A percentile compares a stretch with the other conserved stretches of the same genome.
Evolutionary conservation across 2,888 invertebrate genomes (phyloP).

Genomic region (Phengaris arion): DNA sequence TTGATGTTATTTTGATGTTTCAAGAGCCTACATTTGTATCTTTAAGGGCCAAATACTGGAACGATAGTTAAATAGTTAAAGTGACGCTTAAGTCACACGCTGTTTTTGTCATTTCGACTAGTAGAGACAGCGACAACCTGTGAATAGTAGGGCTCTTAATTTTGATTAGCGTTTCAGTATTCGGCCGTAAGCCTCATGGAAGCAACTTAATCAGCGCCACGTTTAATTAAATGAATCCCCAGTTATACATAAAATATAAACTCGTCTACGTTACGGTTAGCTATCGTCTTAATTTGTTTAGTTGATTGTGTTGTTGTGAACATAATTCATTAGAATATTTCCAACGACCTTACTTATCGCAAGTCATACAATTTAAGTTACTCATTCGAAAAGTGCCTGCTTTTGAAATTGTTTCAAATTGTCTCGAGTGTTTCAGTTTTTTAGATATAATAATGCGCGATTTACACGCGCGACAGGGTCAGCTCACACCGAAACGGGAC

Average conservation of each 20-base stretch:
- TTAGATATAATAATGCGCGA: not conserved
- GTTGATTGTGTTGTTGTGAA: slow-evolving; percentile 9
- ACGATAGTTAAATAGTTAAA: too few relatives aligned
- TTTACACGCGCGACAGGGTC: too few relatives aligned
- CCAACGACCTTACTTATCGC: not conserved
- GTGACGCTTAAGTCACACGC: too few relatives aligned
- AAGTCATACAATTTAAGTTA: not conserved
- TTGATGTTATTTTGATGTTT: slow-evolving; percentile 13
- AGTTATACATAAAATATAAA: slow-evolving; percentile 22
- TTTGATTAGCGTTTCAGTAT: too few relatives aligned
- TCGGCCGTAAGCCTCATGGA: not conserved
- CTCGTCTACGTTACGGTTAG: slow-evolving; percentile 22
- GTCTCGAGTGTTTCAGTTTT: not conserved
- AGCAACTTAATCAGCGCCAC: slow-evolving; percentile 21
- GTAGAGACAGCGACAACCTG: too few relatives aligned
- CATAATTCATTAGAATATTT: not conserved
- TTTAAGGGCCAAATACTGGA: not conserved
- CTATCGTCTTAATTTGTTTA: slow-evolving; percentile 19
- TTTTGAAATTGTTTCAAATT: not conserved
- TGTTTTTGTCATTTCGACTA: too few relatives aligned
- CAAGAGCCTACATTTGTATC: slow-evolving; percentile 16
- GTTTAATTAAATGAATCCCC: slow-evolving; percentile 28
- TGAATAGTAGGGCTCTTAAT: too few relatives aligned
- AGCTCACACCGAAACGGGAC: too few relatives aligned
- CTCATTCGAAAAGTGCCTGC: not conserved